These are phyloP conservation scores for Penaeus monodon DNA, from an alignment of 2,888 invertebrate genomes.

Conservation along the genomic window DNA sequence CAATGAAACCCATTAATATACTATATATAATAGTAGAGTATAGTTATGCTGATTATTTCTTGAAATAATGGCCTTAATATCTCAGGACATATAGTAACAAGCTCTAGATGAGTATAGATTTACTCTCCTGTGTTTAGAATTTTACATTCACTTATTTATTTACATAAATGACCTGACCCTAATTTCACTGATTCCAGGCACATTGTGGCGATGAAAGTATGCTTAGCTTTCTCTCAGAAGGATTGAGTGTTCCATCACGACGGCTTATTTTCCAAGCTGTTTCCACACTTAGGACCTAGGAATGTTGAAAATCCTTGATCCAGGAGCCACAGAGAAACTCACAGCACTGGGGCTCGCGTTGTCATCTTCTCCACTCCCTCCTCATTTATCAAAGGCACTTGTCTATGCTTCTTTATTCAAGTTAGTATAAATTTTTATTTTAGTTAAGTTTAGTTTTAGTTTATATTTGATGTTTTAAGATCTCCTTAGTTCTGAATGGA, in stretches of 20 bases:
- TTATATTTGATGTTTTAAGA: no score
- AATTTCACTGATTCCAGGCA: slow-evolving; percentile 51
- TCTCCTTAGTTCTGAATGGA: no score
- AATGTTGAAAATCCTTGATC: slow-evolving; percentile 70
- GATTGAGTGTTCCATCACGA: slow-evolving; percentile 76
- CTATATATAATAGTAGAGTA: no score
- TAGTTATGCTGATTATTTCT: no score
- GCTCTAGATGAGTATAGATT: no score
- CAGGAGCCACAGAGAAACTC: slow-evolving; percentile 73
- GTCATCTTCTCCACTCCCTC: slow-evolving; percentile 75
- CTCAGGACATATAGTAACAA: no score
- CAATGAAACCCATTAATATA: no score
- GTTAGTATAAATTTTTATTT: slow-evolving; percentile 67
- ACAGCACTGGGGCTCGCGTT: slow-evolving; percentile 77
- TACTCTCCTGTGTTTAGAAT: no score
- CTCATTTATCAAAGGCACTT: slow-evolving; percentile 76
- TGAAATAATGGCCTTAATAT: no score
- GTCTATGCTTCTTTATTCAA: slow-evolving; percentile 75
- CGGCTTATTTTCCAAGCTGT: slow-evolving; percentile 73
- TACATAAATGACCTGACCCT: background rate
- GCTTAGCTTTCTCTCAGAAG: slow-evolving; percentile 74
- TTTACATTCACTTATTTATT: background rate
- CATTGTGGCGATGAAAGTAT: slow-evolving; percentile 66
- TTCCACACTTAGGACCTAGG: slow-evolving; percentile 75
- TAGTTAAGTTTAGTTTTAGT: no score